Evolutionary conservation across 2,797 vertebrate genomes (phyloP), one percentile per base, ranked within the genome.

Genomic region (Hippopotamyrus pictus): DNA sequence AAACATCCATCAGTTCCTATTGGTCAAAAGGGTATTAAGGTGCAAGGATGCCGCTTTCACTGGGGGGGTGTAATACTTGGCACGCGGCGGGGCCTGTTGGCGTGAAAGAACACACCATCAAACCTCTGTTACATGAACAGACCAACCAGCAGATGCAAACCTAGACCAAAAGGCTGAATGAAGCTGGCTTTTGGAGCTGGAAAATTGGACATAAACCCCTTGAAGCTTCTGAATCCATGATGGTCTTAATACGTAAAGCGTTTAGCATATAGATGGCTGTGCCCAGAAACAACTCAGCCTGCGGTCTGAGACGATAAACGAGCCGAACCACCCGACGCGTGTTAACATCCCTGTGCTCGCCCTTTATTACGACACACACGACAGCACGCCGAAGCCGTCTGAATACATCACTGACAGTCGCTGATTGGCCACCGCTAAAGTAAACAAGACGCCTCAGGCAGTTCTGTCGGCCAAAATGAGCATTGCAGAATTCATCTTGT

Each of bases 111-210:
- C 83, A 33, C 9, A 25, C 50, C 92, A 84, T 92, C 92, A 95
- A 95, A 96, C 94, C 95, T 95, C 94, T 25, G 92, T 92, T 17
- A 84, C 33, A 83, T 12, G 22, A 88, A 33, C n/a, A 85, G 50
- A 84, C n/a, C n/a, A 2, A 25, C n/a, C 79, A 9, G 41, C 9
- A 57, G 48, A 37, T 6, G 6, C 29, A 29, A 25, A 87, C 14
- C 11, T n/a, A n/a, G 51, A 33, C 33, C 14, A 44, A 9, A 41
- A 79, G 37, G 73, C 19, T 1, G 3, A 85, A 33, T 14, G 9
- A 3, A 53, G 7, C 25, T 14, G n/a, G 4, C 41, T 76, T 62
- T 89, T n/a, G 3, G 54, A 89, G 46, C 59, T 65, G 73, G 37
- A 33, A 85, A 89, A 83, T 7, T 48, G 37, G 76, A 84, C 12